Base-by-base conservation (phyloP, 2,113 vertebrate species). In the Corynorhinus townsendii region DNA sequence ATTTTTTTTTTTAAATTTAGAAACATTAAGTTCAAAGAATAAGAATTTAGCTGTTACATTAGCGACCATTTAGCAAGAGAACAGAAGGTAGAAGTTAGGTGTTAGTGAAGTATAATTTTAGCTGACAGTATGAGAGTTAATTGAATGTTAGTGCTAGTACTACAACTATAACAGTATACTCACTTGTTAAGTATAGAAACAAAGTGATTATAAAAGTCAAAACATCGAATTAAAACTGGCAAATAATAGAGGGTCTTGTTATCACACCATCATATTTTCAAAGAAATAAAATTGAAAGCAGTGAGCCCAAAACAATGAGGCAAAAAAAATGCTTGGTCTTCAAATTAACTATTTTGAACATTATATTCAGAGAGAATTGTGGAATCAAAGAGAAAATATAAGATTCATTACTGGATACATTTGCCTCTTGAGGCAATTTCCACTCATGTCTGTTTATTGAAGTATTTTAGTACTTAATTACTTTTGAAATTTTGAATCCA, bases 61-160 rank as follows among this genome's bases (percentile, higher is more conserved):
- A 95, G 40, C 2, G 0, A 86, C 71, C 59, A 77, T 72, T 97
- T 97, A 95, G 45, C 75, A 97, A 54, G 30, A 72, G 19, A 95
- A 52, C 69, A 96, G 82, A 96, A 95, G 94, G 69, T 79, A 84
- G 52, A 96, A 91, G 73, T 75, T 66, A 96, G 93, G 86, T 87
- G 80, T 91, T 89, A 83, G 75, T 49, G 71, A 96, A 17, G n/a
- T 69, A 68, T 86, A 95, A 89, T 94, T 94, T 69, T 93, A 94
- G 66, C 26, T 91, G 79, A 68, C 35, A 90, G 69, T 95, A 45
- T 84, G 43, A 95, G 73, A 96, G 86, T 81, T 96, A 96, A 96
- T 93, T 91, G 89, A 95, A 91, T 93, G 64, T 91, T 97, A 73
- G 80, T 96, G 91, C 84, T 96, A 95, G 91, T 94, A 91, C 56